Evolutionary conservation across 2,888 invertebrate genomes (phyloP), one percentile per base, ranked within the genome.

Genomic region (Gasteruption jaculator): DNA sequence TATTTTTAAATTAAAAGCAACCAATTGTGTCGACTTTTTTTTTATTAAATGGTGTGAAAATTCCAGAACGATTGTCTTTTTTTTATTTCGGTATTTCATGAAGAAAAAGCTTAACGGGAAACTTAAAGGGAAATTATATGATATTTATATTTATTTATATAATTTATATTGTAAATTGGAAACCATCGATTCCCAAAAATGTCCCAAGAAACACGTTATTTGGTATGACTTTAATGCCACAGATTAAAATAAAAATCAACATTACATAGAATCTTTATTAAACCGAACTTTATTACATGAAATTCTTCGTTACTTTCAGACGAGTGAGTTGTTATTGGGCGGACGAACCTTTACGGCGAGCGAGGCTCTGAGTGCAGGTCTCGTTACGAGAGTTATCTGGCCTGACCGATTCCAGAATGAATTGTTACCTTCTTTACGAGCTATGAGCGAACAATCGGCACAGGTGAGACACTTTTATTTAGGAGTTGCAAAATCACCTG

Each of bases 351-450:
- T 94, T 51, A 85, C 86, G n/a, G 86, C 91, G 1, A 77, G 80
- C 10, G 90, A 91, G 67, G 92, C 89, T 2, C 72, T 82, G 39
- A 76, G 80, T 45, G 78, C 82, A 39, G 92, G 93, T 2, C 76
- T 95, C 36, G 83, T 93, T 14, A 84, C 87, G 35, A 84, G 87
- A 63, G 78, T 86, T 35, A 74, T 91, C 49, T 84, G 86, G 82
- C 82, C 87, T 0, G 82, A 83, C 46, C 80, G 81, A 55, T 86
- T 90, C 60, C 79, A 82, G 56, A 83, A 85, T 40, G 87, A 90
- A 65, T 77, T 91, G 15, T 76, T 85, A 36, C 77, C 79, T 11
- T 74, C 83, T 27, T 78, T 85, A 15, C 78, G 77, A 51, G 77
- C 80, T 43, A 81, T 92, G 67, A 83, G 89, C 16, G 74, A 76